These are phyloP conservation scores for Dyspetes luteomarginatus DNA, from an alignment of 2,888 invertebrate genomes.

Conservation along the genomic window DNA sequence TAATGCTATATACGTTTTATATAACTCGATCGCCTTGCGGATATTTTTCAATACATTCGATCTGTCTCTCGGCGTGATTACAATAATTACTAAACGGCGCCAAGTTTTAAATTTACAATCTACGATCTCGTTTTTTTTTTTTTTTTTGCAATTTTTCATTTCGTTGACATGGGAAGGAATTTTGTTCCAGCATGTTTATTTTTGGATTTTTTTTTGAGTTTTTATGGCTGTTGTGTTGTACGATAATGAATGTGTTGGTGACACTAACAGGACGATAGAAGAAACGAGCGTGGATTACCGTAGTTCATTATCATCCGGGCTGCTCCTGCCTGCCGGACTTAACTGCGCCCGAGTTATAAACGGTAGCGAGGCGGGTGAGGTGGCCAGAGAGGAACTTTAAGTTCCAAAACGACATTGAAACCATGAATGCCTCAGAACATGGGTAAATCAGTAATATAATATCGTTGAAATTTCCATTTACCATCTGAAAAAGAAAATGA, in stretches of 20 bases:
- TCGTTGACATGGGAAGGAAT: not conserved
- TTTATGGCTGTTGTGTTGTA: not conserved
- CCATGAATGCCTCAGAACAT: constrained; percentile 92
- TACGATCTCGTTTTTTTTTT: not conserved
- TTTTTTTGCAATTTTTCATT: not conserved
- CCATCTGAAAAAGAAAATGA: not conserved
- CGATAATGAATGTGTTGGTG: constrained; percentile 57
- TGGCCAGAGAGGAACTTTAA: constrained; percentile 60
- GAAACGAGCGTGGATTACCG: constrained; percentile 30
- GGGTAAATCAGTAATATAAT: constrained; percentile 85
- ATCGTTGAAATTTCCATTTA: not conserved
- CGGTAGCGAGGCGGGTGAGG: constrained; percentile 45
- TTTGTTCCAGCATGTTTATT: not conserved
- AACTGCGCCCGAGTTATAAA: constrained; percentile 66
- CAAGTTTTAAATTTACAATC: too few relatives aligned
- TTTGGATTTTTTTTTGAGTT: not conserved
- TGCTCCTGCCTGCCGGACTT: constrained; percentile 48
- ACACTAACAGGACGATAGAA: constrained; percentile 72
- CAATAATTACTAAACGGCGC: not conserved
- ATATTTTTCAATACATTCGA: constrained; percentile 16
- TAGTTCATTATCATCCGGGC: constrained; percentile 38
- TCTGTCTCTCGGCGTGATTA: not conserved
- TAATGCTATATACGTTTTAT: constrained; percentile 26
- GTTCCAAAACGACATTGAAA: constrained; percentile 75
- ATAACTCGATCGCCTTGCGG: constrained; percentile 43